phyloP scores from a whole-genome alignment of 37 sponge, comb jelly and placozoan genomes.

The Tethya wilhelma region DNA sequence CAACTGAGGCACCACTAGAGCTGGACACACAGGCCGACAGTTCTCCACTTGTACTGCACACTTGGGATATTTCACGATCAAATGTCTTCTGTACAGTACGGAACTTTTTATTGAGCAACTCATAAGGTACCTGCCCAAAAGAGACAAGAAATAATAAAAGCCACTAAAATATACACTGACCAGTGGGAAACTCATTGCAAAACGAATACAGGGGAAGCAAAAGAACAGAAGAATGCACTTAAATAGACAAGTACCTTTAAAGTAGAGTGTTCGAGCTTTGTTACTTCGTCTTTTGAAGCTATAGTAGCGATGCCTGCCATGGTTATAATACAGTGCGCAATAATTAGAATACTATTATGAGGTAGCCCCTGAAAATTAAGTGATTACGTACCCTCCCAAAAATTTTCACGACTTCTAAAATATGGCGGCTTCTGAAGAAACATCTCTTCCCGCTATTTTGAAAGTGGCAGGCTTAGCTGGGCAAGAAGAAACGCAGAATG shows the following conservation, averaged over 20 bases:
- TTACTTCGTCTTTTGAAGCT: slow-evolving; percentile 62
- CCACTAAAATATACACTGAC: neutral
- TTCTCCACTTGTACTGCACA: slow-evolving; percentile 41
- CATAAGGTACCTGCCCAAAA: slow-evolving; percentile 87
- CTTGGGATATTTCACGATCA: slow-evolving; percentile 84
- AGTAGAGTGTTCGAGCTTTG: slow-evolving; percentile 80
- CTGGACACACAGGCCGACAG: slow-evolving; percentile 8
- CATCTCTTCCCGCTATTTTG: no score
- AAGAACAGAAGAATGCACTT: neutral
- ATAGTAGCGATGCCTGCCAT: no score
- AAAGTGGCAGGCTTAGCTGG: no score
- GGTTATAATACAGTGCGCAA: no score
- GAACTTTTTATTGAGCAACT: slow-evolving; percentile 95
- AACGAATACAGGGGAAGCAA: neutral
- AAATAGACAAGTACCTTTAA: slow-evolving; percentile 57
- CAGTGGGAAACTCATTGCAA: neutral
- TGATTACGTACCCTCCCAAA: no score
- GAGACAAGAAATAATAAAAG: neutral
- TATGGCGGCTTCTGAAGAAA: no score
- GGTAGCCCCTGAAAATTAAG: no score
- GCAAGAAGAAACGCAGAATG: no score
- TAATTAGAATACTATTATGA: no score
- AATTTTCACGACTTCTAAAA: no score
- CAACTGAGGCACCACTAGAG: neutral
- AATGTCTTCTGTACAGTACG: slow-evolving; percentile 82